Base-by-base conservation (phyloP, 1,140 invertebrate genomes). In the Laodelphax striatellus region DNA sequence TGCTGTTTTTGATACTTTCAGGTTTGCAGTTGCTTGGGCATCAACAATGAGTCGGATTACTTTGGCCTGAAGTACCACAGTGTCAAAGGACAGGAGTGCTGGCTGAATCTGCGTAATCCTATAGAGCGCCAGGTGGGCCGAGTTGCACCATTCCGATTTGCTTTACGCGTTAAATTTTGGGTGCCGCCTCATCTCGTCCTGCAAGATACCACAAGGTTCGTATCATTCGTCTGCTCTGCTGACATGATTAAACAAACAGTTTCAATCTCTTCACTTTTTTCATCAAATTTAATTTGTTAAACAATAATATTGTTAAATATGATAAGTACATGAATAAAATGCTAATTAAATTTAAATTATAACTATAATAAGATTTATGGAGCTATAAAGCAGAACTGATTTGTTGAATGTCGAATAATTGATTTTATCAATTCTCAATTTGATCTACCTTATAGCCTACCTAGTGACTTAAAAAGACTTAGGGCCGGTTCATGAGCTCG, bases 31-130 rank as follows among this genome's bases (percentile, higher is more conserved):
- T 81, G 82, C 57, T 71, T 93, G 61, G 86, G 85, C 31, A 89
- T 93, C 64, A 84, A 86, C 63, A 86, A 86, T 38, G 90, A 94
- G 74, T 83, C 83, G 61, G 90, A 93, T 72, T 94, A 92, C 72
- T 92, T 93, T 71, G 91, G 91, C 0, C 77, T 94, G 10, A 80
- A 84, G 71, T 85, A 82, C 67, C 79, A 80, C 61, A 82, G 82
- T 60, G 78, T 77, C 28, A 86, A 85, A 66, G 83, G 85, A 10
- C 84, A 87, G 65, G 82, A 84, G 57, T 74, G 90, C 19, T 94
- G 90, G 91, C 73, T 92, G 44, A 93, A 93, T 71, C 74, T 92
- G 64, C 76, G 90, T 58, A 93, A 94, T 74, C 83, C 85, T 16
- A 81, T 94, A 42, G 82, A 85, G 65, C 78, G 83, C 57, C 86